These are phyloP conservation scores for Amazona guildingii DNA, from an alignment of 2,113 vertebrate genomes.

Conservation along the genomic window DNA sequence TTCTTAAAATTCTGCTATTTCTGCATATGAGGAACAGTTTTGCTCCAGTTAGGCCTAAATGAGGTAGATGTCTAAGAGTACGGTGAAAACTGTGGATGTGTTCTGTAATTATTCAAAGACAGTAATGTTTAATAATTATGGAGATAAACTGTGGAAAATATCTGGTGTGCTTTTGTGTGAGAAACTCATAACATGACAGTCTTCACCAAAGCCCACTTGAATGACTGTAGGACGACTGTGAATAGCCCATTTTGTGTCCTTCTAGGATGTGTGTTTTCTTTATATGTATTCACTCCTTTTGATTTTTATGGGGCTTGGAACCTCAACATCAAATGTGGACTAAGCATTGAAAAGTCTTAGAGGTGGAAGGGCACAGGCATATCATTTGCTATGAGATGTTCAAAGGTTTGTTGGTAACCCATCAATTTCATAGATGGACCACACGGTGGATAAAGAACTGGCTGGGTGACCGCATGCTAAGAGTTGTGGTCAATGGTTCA, in stretches of 20 bases:
- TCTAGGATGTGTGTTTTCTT: not conserved
- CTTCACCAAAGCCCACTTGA: not conserved
- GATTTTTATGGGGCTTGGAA: not conserved
- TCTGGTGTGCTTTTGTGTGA: slow-evolving; percentile 5
- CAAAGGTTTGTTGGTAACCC: not conserved
- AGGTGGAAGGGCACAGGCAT: not conserved
- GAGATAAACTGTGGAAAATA: slow-evolving; percentile 33
- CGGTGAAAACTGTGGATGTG: not conserved
- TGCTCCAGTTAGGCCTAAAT: not conserved
- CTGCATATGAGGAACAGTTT: not conserved
- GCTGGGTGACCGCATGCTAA: no score
- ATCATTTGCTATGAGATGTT: not conserved
- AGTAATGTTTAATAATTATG: slow-evolving; percentile 32
- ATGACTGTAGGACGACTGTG: slow-evolving; percentile 51
- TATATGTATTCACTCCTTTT: not conserved
- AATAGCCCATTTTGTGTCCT: not conserved
- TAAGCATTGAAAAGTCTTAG: not conserved
- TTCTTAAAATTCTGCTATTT: not conserved
- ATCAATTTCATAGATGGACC: no score
- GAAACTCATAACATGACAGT: slow-evolving; percentile 32
- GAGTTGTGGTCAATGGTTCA: no score
- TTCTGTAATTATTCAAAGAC: slow-evolving; percentile 4
- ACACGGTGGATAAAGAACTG: no score
- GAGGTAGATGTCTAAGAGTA: not conserved
- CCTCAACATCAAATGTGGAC: not conserved